These are phyloP conservation scores for Heteromormyrus szaboi DNA, from an alignment of 2,797 vertebrate species.

Conservation along the genomic window DNA sequence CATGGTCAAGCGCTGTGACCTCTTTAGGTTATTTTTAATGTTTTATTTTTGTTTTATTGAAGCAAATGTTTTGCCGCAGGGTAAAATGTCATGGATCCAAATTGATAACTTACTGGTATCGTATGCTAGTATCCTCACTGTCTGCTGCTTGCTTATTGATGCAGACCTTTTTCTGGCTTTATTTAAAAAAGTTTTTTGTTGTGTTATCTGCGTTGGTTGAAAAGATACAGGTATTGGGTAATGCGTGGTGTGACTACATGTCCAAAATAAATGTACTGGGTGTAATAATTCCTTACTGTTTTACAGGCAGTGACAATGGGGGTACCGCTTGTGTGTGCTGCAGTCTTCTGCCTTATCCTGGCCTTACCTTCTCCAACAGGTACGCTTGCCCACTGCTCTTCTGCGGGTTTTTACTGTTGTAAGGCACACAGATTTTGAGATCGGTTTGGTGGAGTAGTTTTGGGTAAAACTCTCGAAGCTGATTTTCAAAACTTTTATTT, in stretches of 20 bases:
- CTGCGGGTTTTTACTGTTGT: background rate
- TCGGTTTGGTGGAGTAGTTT: background rate
- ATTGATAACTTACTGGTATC: background rate
- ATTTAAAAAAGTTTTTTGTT: background rate
- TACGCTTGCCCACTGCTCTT: slow-evolving; percentile 32
- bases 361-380: slow-evolving; percentile 57
- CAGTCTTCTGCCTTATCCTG: slow-evolving; percentile 53
- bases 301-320: slow-evolving; percentile 56
- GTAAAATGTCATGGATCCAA: background rate
- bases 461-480: background rate
- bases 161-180: background rate
- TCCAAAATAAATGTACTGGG: background rate
- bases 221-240: background rate
- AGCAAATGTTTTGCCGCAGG: background rate
- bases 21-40: background rate
- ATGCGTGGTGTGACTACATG: background rate
- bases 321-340: slow-evolving; percentile 38
- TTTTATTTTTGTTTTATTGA: background rate
- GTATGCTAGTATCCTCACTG: background rate
- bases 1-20: background rate
- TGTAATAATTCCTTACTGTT: slow-evolving; percentile 8
- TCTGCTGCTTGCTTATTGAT: background rate
- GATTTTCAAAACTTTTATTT: background rate
- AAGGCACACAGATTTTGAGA: background rate
- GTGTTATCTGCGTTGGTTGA: background rate